These are phyloP conservation scores for Hoplias malabaricus DNA, from an alignment of 2,113 vertebrate species.

Conservation along the genomic window DNA sequence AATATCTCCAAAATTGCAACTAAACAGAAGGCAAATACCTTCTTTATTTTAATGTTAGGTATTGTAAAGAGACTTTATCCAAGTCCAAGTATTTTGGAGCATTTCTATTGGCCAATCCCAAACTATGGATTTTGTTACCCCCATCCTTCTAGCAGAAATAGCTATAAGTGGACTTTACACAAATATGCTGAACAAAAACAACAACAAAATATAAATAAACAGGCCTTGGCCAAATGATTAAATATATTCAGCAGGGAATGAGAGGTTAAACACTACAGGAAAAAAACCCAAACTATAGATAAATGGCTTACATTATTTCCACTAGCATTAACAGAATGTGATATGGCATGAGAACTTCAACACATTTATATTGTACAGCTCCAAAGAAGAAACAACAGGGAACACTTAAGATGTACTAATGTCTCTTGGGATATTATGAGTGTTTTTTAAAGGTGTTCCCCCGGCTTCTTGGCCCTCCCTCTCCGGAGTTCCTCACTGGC, in stretches of 20 bases:
- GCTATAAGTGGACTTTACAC: no score
- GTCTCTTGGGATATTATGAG: constrained; percentile 1
- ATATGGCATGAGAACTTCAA: neutral
- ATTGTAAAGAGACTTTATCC: no score
- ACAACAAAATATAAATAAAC: neutral
- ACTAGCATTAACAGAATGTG: neutral
- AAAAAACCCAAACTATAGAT: no score
- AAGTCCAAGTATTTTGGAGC: no score
- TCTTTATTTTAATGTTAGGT: no score
- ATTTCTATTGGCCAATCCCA: no score
- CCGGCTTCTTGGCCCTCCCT: neutral
- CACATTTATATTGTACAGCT: neutral
- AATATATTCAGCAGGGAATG: neutral
- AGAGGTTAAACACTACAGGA: neutral
- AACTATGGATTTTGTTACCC: no score
- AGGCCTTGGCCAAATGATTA: neutral
- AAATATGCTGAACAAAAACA: neutral
- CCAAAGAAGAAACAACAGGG: neutral
- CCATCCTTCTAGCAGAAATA: no score
- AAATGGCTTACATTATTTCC: neutral
- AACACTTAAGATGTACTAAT: constrained; percentile 22
- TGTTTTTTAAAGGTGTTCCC: constrained; percentile 12
- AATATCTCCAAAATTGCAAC: no score
- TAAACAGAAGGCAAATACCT: no score
- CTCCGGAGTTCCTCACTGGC: neutral